Base-by-base conservation (phyloP, 2,113 vertebrate species). In the Amblyopsis rosae region DNA sequence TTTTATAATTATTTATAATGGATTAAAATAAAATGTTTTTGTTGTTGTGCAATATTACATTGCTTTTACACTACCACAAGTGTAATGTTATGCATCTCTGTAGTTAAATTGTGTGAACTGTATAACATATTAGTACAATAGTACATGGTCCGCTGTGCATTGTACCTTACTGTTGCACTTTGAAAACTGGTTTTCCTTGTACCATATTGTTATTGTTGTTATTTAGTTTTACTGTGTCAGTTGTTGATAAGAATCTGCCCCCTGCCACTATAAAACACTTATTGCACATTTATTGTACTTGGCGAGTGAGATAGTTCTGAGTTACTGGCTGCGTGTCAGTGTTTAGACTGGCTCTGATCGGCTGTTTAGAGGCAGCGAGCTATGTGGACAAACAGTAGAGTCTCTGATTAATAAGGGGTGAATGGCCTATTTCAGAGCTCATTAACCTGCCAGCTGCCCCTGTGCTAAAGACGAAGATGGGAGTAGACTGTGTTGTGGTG, bases 371-470 rank as follows among this genome's bases (percentile, higher is more conserved):
- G 62, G 49, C 56, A 55, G 63, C 69, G 70, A 78, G 79, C 70
- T 51, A 59, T 77, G 70, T 74, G 72, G 74, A 78, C 80, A 80
- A 79, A 79, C 72, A 77, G 64, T 8, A 2, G 46, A 71, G 75
- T 68, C 67, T 79, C 74, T 11, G 33, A 76, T 79, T 83, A 86
- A 85, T 86, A 82, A 83, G 75, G 76, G 70, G 55, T 76, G 80
- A 81, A 78, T 59, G 11, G 67, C 62, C 70, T 65, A 81, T 85
- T 83, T 79, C 73, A 77, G 72, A 86, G 82, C 73, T 86, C 82
- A 80, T 87, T 82, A 83, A 82, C 80, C 76, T 54, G 69, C 61
- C 71, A 69, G 75, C 70, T 59, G 67, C 75, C 79, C 70, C 59
- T 35, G 46, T 41, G 49, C 15, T 60, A 59, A 54, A 62, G 32